Evolutionary conservation across 2,113 vertebrate genomes (phyloP), one percentile per base, ranked within the genome.

Genomic region (Gorsachius goisagi): DNA sequence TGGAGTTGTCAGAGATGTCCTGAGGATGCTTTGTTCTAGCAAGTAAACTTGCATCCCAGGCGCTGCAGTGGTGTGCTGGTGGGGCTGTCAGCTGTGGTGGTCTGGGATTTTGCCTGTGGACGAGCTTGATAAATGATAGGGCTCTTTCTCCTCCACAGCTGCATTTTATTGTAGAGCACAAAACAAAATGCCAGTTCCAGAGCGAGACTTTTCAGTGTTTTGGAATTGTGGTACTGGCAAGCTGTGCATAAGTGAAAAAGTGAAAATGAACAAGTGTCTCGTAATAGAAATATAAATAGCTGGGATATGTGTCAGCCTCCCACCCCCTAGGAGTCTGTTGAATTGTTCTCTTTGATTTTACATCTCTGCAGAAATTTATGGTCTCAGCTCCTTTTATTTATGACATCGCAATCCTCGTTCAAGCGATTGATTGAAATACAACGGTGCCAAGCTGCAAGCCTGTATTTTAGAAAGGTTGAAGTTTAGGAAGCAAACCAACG

Each of bases 321-420:
- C n/a, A 75, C 73, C 89, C 76, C 89, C 81, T 76, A 79, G 72
- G 97, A 95, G 85, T 76, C 90, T 96, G 89, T 89, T 95, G 90
- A 94, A 93, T 94, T 89, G 85, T 78, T 97, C 85, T 93, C 91
- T 98, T 98, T 98, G 97, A 98, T 98, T 98, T 98, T 98, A 97
- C 97, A 97, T 98, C 97, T 96, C 75, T 11, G 9, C 87, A 96
- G 93, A 97, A 97, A 98, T 98, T 98, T 98, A 98, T 97, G 95
- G 93, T 85, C 86, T 50, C 41, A 0, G 76, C 55, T 78, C 87
- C 68, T 94, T 97, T 98, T 97, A 98, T 98, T 98, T 98, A 98
- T 96, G 98, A 89, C 82, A 75, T 84, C 75, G 87, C 96, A 95
- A 92, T 93, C 92, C 97, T 96, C 60, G 19, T 95, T 96, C 94